Percentiles rank a stretch among this genome's conserved stretches.
These are phyloP conservation scores for Tetragnatha montana DNA, from an alignment of 2,888 invertebrate genomes.

Conservation along the genomic window DNA sequence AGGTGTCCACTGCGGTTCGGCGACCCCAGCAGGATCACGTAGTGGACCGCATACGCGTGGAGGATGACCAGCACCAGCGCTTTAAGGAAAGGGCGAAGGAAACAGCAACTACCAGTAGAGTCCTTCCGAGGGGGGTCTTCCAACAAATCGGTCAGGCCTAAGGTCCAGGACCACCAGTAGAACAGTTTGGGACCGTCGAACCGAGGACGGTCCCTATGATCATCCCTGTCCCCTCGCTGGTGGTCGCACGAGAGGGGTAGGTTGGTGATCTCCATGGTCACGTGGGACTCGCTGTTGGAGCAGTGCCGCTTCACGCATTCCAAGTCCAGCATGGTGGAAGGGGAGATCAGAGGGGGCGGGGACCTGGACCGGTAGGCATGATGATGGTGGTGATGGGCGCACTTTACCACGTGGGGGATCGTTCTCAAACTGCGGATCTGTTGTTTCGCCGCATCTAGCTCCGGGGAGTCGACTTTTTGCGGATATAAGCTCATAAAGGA, in stretches of 20 bases:
- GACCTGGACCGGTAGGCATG: slow-evolving; percentile 35
- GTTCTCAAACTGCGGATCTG: slow-evolving; percentile 48
- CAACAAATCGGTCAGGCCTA: slow-evolving; percentile 62
- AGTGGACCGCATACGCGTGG: slow-evolving; percentile 67
- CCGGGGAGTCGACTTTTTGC: slow-evolving; percentile 56
- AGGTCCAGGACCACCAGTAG: slow-evolving; percentile 70
- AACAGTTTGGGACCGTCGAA: slow-evolving; percentile 63
- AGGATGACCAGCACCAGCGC: slow-evolving; percentile 57
- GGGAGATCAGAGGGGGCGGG: slow-evolving; percentile 46
- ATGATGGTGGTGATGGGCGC: slow-evolving; percentile 24
- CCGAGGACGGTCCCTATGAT: slow-evolving; percentile 14
- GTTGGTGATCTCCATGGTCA: slow-evolving; percentile 68
- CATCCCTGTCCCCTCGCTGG: slow-evolving; percentile 53
- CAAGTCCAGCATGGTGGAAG: slow-evolving; percentile 64
- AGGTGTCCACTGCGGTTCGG: slow-evolving; percentile 65
- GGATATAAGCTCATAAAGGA: slow-evolving; percentile 70
- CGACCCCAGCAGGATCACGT: slow-evolving; percentile 61
- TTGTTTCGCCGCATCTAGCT: slow-evolving; percentile 47
- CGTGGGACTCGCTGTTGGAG: slow-evolving; percentile 66
- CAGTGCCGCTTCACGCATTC: slow-evolving; percentile 70
- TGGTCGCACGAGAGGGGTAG: slow-evolving; percentile 65
- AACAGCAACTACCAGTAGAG: slow-evolving; percentile 30
- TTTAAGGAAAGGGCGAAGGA: slow-evolving; percentile 67
- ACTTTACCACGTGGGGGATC: slow-evolving; percentile 22
- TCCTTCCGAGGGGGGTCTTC: slow-evolving; percentile 62